Evolutionary conservation across 2,113 vertebrate genomes (phyloP).

Genomic region (Hyla sarda): DNA sequence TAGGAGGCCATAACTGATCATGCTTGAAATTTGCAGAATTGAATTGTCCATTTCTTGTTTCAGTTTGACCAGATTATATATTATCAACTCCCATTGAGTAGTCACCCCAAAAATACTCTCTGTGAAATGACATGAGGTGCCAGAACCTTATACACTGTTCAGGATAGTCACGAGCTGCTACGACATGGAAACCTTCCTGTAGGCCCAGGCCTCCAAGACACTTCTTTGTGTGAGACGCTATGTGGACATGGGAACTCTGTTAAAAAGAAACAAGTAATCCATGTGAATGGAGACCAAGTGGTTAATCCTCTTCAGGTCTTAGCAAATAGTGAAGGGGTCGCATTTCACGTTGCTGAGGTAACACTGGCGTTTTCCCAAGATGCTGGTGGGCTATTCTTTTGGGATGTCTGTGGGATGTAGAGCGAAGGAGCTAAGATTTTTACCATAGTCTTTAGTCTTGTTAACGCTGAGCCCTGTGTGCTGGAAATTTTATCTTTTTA

Average conservation of each 20-base stretch:
- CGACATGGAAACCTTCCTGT: not conserved
- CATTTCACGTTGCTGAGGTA: not conserved
- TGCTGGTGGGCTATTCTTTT: not conserved
- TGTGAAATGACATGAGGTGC: not conserved
- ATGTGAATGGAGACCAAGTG: not conserved
- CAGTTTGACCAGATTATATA: no score
- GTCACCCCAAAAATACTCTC: no score
- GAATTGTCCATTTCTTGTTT: no score
- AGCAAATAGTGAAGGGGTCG: not conserved
- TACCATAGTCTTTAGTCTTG: not conserved
- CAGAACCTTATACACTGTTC: not conserved
- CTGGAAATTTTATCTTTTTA: not conserved
- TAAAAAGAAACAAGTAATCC: not conserved
- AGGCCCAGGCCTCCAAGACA: not conserved
- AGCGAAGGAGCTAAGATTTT: not conserved
- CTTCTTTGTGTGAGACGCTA: not conserved
- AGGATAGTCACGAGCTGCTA: not conserved
- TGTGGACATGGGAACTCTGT: not conserved
- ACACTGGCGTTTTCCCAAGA: not conserved
- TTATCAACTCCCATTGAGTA: no score
- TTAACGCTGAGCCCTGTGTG: not conserved
- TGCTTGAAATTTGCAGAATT: no score
- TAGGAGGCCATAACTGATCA: no score
- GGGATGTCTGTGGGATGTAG: not conserved
- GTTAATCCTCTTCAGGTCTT: not conserved